Percentiles rank a stretch among this genome's conserved stretches.
Evolutionary conservation across 2,888 invertebrate species (phyloP).

Genomic region (Meiosimyza decipiens): DNA sequence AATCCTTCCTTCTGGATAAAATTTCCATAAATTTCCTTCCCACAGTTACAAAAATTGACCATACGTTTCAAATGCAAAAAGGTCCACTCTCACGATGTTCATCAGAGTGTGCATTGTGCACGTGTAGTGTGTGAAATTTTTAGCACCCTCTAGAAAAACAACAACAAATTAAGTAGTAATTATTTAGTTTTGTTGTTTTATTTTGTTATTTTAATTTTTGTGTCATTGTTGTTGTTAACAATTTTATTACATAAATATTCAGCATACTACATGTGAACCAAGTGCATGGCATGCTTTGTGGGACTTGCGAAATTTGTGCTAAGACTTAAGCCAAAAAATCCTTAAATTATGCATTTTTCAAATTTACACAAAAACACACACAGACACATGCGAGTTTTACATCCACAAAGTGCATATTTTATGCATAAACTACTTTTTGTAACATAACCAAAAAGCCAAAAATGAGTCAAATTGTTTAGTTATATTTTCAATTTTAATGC

Average conservation of each 20-base stretch:
- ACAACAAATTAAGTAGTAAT: conserved; percentile 59
- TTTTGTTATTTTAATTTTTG: conserved; percentile 15
- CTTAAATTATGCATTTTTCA: conserved; percentile 59
- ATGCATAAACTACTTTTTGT: conserved; percentile 14
- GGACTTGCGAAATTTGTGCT: conserved; percentile 23
- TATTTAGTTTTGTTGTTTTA: conserved; percentile 62
- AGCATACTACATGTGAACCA: conserved; percentile 27
- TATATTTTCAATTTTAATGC: conserved; percentile 16
- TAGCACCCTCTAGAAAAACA: not conserved
- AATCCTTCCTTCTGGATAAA: too few relatives aligned
- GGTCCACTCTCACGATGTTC: too few relatives aligned
- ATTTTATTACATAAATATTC: conserved; percentile 16
- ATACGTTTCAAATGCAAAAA: too few relatives aligned
- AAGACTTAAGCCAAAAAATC: conserved; percentile 22
- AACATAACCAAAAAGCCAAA: not conserved
- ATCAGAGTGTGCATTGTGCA: not conserved
- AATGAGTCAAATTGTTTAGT: conserved; percentile 9
- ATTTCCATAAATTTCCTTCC: too few relatives aligned
- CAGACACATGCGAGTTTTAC: not conserved
- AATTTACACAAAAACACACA: conserved; percentile 1
- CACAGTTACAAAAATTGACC: too few relatives aligned
- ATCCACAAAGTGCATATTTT: conserved; percentile 11
- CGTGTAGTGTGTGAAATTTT: not conserved
- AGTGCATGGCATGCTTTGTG: conserved; percentile 1
- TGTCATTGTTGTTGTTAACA: conserved; percentile 36